Conservation (phyloP, 2,888 invertebrate species). For the Hecatera dysodea region DNA sequence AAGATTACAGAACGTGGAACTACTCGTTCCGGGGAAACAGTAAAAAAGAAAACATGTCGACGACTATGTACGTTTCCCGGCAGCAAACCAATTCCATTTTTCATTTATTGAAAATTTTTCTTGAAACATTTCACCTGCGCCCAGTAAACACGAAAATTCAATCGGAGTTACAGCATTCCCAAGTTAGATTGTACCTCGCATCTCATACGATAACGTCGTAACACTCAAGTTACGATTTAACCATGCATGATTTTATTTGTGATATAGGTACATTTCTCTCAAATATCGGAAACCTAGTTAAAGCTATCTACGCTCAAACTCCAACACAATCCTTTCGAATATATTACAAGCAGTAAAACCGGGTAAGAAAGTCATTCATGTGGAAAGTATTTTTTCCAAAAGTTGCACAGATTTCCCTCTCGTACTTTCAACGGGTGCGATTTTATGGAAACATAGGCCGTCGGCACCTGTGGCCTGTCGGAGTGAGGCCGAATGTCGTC, state of each 20-base stretch:
- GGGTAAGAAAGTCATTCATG: slow-evolving; percentile 42
- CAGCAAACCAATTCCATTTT: slow-evolving; percentile 80
- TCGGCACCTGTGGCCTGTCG: slow-evolving; percentile 78
- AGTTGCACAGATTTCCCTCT: slow-evolving; percentile 49
- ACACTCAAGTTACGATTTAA: slow-evolving; percentile 31
- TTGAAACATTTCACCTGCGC: slow-evolving; percentile 83
- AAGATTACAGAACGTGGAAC: slow-evolving; percentile 20
- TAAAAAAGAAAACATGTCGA: slow-evolving; percentile 60
- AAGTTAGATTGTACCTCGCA: slow-evolving; percentile 63
- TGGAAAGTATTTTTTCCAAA: slow-evolving; percentile 38
- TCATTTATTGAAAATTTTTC: slow-evolving; percentile 82
- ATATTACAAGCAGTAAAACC: slow-evolving; percentile 42
- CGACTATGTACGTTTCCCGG: slow-evolving; percentile 64
- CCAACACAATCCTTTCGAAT: slow-evolving; percentile 13
- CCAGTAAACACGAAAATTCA: slow-evolving; percentile 80
- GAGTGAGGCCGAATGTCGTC: slow-evolving; percentile 78
- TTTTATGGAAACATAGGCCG: slow-evolving; percentile 73
- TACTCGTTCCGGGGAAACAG: slow-evolving; percentile 26
- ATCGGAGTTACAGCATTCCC: slow-evolving; percentile 75
- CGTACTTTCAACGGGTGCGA: slow-evolving; percentile 46
- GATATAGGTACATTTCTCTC: slow-evolving; percentile 10
- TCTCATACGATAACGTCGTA: slow-evolving; percentile 28
- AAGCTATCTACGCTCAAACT: slow-evolving; percentile 1
- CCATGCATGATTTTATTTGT: slow-evolving; percentile 49
- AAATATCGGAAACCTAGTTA: slow-evolving; percentile 28